Percentiles rank a stretch among this genome's conserved stretches.
phyloP scores from a whole-genome alignment of 2,113 vertebrate species.

The Meriones unguiculatus region DNA sequence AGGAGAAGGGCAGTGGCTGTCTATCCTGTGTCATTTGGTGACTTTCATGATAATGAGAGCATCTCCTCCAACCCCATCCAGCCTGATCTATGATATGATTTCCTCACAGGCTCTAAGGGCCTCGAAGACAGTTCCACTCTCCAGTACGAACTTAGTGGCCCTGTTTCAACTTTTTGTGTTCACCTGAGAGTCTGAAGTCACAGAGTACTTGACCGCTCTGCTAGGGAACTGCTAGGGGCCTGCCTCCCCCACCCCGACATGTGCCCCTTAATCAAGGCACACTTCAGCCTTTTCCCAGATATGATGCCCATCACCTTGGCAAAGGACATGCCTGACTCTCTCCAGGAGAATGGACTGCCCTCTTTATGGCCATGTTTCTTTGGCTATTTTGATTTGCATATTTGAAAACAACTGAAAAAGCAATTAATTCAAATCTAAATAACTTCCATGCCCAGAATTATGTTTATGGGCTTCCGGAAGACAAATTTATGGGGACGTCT shows the following conservation, averaged over 20 bases:
- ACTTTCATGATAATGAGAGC: background rate
- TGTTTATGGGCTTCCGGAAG: slow-evolving; percentile 79
- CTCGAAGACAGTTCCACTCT: background rate
- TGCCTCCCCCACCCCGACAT: background rate
- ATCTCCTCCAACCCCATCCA: background rate
- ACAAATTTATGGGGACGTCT: slow-evolving; percentile 81
- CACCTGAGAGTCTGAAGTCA: slow-evolving; percentile 24
- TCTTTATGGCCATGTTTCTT: slow-evolving; percentile 35
- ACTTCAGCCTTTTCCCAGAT: background rate
- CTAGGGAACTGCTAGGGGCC: slow-evolving; percentile 26
- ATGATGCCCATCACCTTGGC: slow-evolving; percentile 62
- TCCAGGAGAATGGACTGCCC: slow-evolving; percentile 22
- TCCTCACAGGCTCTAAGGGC: background rate
- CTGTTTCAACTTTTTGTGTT: background rate
- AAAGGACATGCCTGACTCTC: slow-evolving; percentile 8
- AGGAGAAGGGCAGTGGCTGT: background rate
- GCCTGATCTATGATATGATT: background rate
- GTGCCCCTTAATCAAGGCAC: background rate
- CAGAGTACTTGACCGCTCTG: slow-evolving; percentile 4
- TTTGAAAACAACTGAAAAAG: slow-evolving; percentile 82
- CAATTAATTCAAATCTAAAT: slow-evolving; percentile 82
- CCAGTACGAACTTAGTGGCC: slow-evolving; percentile 17
- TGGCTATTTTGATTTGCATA: slow-evolving; percentile 81
- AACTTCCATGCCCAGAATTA: slow-evolving; percentile 80
- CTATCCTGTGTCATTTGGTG: too few relatives aligned